Conservation (phyloP, 2,797 vertebrate species). For the Peromyscus aztecus region DNA sequence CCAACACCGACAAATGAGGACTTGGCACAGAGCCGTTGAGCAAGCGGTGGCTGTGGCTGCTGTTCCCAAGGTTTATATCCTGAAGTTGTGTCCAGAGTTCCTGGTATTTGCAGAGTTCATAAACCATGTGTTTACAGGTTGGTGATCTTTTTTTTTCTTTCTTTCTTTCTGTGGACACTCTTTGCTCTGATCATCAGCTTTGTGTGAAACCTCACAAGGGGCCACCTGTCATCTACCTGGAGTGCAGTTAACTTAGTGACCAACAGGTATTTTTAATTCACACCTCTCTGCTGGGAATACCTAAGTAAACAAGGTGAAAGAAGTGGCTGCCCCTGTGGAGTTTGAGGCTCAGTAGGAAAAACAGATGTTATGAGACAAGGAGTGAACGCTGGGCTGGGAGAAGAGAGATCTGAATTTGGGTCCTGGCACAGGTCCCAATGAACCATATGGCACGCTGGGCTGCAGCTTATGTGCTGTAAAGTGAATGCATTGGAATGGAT, state of each 20-base stretch:
- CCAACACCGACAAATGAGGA: background rate
- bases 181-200: slow-evolving; percentile 17
- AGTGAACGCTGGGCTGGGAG: background rate
- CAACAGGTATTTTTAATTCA: background rate
- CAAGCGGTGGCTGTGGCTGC: background rate
- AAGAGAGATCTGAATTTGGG: background rate
- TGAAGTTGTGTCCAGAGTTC: background rate
- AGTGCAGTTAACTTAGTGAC: background rate
- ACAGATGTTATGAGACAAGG: slow-evolving; percentile 50
- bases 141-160: background rate
- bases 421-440: slow-evolving; percentile 26
- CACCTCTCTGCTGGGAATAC: background rate
- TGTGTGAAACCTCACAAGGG: slow-evolving; percentile 8
- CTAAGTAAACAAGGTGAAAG: slow-evolving; percentile 28
- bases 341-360: slow-evolving; percentile 33
- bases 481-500: background rate
- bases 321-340: background rate
- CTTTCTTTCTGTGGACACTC: slow-evolving; percentile 38
- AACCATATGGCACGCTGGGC: slow-evolving; percentile 47
- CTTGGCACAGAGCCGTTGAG: background rate
- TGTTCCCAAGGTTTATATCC: background rate
- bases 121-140: slow-evolving; percentile 23
- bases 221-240: background rate
- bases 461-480: background rate
- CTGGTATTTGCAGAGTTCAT: slow-evolving; percentile 15